A percentile compares a stretch with the other conserved stretches of the same genome.
These are phyloP conservation scores for Xylocopa sonorina DNA, from an alignment of 1,140 invertebrate genomes.

Conservation along the genomic window DNA sequence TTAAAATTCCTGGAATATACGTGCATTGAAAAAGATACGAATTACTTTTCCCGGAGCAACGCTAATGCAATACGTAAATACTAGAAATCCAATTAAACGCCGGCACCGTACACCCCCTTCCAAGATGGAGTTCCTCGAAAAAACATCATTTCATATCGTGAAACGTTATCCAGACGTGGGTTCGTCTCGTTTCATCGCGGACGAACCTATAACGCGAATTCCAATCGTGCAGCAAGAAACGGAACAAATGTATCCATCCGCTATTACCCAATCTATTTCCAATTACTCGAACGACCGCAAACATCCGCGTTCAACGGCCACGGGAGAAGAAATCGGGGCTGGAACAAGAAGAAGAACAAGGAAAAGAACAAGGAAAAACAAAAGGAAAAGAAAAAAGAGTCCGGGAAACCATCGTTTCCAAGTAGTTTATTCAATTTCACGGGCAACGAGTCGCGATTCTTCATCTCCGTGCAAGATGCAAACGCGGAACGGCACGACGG, in stretches of 20 bases:
- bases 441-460: slow-evolving; percentile 22
- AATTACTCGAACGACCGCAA: slow-evolving; percentile 1
- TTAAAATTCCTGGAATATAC: too few species aligned
- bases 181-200: background rate
- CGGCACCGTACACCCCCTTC: background rate
- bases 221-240: background rate
- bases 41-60: too few species aligned
- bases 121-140: background rate
- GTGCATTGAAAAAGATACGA: too few species aligned
- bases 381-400: background rate
- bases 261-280: slow-evolving; percentile 19
- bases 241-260: background rate
- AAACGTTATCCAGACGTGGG: background rate
- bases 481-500: background rate
- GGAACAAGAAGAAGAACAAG: background rate
- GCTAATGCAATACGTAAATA: background rate
- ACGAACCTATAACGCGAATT: background rate
- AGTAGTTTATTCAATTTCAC: slow-evolving; percentile 42
- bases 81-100: background rate
- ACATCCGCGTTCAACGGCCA: background rate
- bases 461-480: background rate
- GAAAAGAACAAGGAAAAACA: background rate
- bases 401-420: background rate
- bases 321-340: background rate
- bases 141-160: background rate